Evolutionary conservation across 2,888 invertebrate genomes (phyloP), one percentile per base, ranked within the genome.

Genomic region (Creontiades dilutus): DNA sequence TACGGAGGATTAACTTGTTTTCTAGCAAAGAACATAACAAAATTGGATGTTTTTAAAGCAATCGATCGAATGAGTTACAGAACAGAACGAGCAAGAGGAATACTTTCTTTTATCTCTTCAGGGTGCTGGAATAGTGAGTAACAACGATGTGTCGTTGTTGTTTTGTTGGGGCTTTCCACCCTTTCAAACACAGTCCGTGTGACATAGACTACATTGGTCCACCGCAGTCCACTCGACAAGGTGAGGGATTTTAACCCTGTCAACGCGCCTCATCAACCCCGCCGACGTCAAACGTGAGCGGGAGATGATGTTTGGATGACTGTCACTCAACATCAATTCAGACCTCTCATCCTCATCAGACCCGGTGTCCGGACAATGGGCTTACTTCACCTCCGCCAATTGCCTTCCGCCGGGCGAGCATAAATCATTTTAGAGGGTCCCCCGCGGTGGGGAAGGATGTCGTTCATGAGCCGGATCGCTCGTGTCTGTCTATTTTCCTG

Each of bases 371-470:
- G 78, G 78, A 78, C 78, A 78, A 78, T 14, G 78, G 78, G 78
- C 46, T 78, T 78, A 78, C 37, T 78, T 78, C 78, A 78, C 78
- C 78, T 78, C 78, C 78, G 78, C 78, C 78, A 78, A 78, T 78
- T 78, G 78, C 46, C 78, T 78, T 78, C 76, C 16, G 46, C 78
- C 78, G 47, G 4, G 37, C 28, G 78, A 78, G 78, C 78, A 78
- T 78, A 78, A 78, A 78, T 78, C 78, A 78, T 78, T 78, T 78
- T 27, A 76, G 47, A 19, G 78, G 78, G n/a, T 78, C 47, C 78
- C 78, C 78, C 12, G 37, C 37, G 7, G 37, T 37, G 57, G 57
- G 57, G 57, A 57, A 57, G 57, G 57, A 57, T 57, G 57, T 57
- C n/a, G 57, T 57, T 57, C 57, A 57, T 57, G n/a, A 57, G n/a